Evolutionary conservation across 1,140 invertebrate genomes (phyloP).

Genomic region (Papilio dardanus): DNA sequence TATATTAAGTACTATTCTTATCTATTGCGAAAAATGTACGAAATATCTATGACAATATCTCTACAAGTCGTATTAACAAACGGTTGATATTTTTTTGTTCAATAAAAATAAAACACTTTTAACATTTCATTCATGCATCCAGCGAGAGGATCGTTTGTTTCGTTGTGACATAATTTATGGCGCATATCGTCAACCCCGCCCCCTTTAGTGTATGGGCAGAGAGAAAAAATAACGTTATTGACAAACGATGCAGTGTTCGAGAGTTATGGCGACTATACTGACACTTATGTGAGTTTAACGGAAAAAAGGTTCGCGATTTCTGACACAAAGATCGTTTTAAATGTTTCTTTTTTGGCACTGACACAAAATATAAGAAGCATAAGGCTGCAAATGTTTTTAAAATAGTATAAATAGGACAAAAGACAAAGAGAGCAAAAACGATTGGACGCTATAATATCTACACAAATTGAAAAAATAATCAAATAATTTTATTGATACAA

Average conservation of each 20-base stretch:
- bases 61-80: slow-evolving; percentile 15
- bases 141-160: slow-evolving; percentile 51
- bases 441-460: too few relatives aligned
- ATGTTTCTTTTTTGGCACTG: neutral
- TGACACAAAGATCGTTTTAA: slow-evolving; percentile 31
- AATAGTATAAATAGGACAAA: neutral
- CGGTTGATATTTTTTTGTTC: slow-evolving; percentile 25
- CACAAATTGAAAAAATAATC: too few relatives aligned
- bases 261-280: slow-evolving; percentile 30
- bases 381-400: neutral
- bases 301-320: slow-evolving; percentile 46
- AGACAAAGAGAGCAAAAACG: too few relatives aligned
- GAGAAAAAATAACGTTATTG: slow-evolving; percentile 57
- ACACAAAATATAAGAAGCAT: neutral
- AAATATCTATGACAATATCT: neutral
- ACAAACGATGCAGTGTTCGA: slow-evolving; percentile 42
- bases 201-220: slow-evolving; percentile 43
- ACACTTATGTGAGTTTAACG: slow-evolving; percentile 30
- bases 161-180: slow-evolving; percentile 68
- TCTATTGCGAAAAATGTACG: slow-evolving; percentile 20
- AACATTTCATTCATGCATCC: slow-evolving; percentile 50
- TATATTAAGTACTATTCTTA: neutral
- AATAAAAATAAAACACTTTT: slow-evolving; percentile 50
- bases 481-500: too few relatives aligned
- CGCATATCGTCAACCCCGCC: slow-evolving; percentile 64